Base-by-base conservation (phyloP, 2,888 invertebrate species). In the Heliconius cydno region DNA sequence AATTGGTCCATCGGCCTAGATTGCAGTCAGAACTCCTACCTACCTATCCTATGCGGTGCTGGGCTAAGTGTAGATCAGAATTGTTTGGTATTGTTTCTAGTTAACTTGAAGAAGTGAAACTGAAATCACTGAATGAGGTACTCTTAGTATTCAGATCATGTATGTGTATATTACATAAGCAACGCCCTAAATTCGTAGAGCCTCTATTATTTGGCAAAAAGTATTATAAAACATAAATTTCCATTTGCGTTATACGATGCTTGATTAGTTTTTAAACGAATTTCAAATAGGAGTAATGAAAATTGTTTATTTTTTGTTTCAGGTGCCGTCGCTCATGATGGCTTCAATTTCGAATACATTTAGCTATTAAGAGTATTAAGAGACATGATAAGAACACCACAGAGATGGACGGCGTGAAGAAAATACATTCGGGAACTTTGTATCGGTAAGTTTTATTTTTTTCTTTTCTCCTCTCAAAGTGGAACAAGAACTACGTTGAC, bases 341-440 rank as follows among this genome's bases (percentile, higher is more conserved):
- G 87, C 89, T 88, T 89, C 91, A 88, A 84, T 86, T 86, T 87
- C 87, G 86, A 88, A 87, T 88, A 86, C 88, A 88, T 86, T 84
- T 84, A 84, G 85, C 87, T 88, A 91, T 89, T 92, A 91, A 88
- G 87, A 84, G 76, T 71, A 76, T 76, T 75, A 84, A 52, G 87
- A 90, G 94, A 92, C 87, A 94, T 94, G 94, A 91, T 92, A 92
- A 92, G 86, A 82, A 89, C 81, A 90, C 88, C 87, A 86, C 90
- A 89, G 86, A 87, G 85, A 95, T 95, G 95, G 95, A 95, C 88
- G 91, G 95, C 87, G 94, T 95, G 90, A 95, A 95, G 92, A 95
- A 95, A 93, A 94, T 95, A 92, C 95, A 95, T 85, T 93, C 95
- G 84, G 95, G 94, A 84, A 93, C 95, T 84, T 89, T 95, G 89